Base-by-base conservation (phyloP, 1,140 invertebrate genomes). In the Hirudo medicinalis region DNA sequence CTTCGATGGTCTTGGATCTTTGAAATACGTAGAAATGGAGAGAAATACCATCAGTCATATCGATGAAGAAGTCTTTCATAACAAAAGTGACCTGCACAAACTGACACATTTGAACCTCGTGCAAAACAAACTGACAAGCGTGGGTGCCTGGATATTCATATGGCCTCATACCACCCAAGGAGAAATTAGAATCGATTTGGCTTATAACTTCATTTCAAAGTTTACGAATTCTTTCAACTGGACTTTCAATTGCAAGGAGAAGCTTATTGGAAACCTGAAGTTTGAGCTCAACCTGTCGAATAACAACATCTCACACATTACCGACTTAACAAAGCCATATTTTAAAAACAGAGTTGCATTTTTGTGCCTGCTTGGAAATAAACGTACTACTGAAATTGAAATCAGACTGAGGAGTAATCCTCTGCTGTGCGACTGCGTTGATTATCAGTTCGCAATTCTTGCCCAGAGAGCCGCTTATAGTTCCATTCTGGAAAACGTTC, bases 171-270 rank as follows among this genome's bases (percentile, higher is more conserved):
- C 57, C 6, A 0, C 15, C 57, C 8, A n/a, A 15, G 22, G 19
- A 25, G 9, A 13, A n/a, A 2, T 13, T 63, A 63, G 22, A 13
- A 32, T 32, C 29, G 22, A 25, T 20, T 32, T 22, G 19, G 2
- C 3, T 63, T 0, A 63, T 20, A 63, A 63, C 22, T 25, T 11
- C 57, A 63, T 22, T n/a, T 63, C 57, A 25, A 63, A 49, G 15
- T 49, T 63, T 15, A 63, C 57, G 17, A 63, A 63, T n/a, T 25
- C 22, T n/a, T 63, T 63, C 11, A 63, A 63, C 57, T 63, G 57
- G 57, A 13, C 9, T 63, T 63, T 63, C 29, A 22, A 63, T 32
- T 63, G 57, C 57, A 25, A 22, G 57, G 15, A 11, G 1, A 63
- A 63, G 19, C 3, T 13, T 2, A 22, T 13, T 22, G 0, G 1